Conservation (phyloP, 2,113 vertebrate genomes). For the Labrus mixtus region DNA sequence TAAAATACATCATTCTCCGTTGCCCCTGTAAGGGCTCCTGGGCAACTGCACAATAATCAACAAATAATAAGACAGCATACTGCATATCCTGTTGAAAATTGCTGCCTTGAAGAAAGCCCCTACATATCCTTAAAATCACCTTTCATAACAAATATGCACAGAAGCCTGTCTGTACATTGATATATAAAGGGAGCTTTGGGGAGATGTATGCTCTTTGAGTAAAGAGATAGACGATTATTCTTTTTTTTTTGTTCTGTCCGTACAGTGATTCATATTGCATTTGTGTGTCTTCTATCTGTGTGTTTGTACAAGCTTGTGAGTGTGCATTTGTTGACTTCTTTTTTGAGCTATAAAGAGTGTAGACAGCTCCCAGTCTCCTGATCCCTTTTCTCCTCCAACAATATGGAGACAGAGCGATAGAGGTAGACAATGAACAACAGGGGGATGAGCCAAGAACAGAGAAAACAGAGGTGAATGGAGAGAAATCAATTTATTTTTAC, state of each 20-base stretch:
- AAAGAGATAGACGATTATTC: conserved; percentile 11
- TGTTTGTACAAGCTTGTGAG: background rate
- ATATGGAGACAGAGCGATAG: background rate
- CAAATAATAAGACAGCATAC: background rate
- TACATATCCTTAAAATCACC: too few species aligned
- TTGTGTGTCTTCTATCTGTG: too few species aligned
- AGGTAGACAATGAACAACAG: background rate
- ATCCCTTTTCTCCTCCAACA: conserved; percentile 13
- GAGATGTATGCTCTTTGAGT: conserved; percentile 10
- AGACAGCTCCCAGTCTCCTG: background rate
- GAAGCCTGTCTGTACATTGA: background rate
- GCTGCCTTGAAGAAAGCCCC: too few species aligned
- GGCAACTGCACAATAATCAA: background rate
- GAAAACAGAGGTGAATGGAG: background rate
- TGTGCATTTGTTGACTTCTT: background rate
- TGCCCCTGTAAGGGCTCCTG: background rate
- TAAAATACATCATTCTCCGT: background rate
- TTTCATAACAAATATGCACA: background rate
- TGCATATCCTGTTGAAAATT: too few species aligned
- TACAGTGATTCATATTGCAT: background rate
- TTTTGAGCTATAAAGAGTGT: conserved; percentile 1
- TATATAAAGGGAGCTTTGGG: background rate
- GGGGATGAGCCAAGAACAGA: background rate
- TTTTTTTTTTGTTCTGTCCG: conserved; percentile 13
- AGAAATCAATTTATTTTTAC: background rate